Percentiles rank a stretch among this genome's conserved stretches.
phyloP scores from a whole-genome alignment of 2,888 invertebrate genomes.

The Drosophila subsilvestris region DNA sequence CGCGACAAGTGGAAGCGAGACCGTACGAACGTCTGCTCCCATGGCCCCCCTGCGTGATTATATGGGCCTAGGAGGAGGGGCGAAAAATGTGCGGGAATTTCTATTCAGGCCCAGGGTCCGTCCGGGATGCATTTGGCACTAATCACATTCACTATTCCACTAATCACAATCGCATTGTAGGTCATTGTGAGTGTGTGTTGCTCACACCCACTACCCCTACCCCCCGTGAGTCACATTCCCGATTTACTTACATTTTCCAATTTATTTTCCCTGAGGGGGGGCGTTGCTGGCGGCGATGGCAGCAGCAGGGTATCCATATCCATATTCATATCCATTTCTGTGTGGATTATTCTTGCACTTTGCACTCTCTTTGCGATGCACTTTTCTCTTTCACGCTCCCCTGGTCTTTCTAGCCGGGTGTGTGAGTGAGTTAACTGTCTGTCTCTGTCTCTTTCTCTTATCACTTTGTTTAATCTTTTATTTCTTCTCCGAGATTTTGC shows the following conservation, averaged over 20 bases:
- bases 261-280: slow-evolving; percentile 86
- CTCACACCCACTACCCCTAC: neutral
- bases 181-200: too few species aligned
- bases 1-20: slow-evolving; percentile 75
- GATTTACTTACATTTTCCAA: slow-evolving; percentile 81
- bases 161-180: slow-evolving; percentile 35
- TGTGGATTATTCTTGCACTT: slow-evolving; percentile 48
- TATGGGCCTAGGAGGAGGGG: neutral
- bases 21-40: slow-evolving; percentile 55
- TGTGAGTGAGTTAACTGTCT: slow-evolving; percentile 3
- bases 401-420: slow-evolving; percentile 25
- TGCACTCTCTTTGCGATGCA: slow-evolving; percentile 33
- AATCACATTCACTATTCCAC: slow-evolving; percentile 33
- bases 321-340: slow-evolving; percentile 79
- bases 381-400: slow-evolving; percentile 28
- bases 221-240: slow-evolving; percentile 51
- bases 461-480: slow-evolving; percentile 48
- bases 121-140: slow-evolving; percentile 25
- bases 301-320: slow-evolving; percentile 79
- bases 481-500: slow-evolving; percentile 28
- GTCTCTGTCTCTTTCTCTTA: slow-evolving; percentile 38
- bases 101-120: neutral
- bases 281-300: slow-evolving; percentile 90
- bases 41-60: neutral
- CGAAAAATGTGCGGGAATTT: slow-evolving; percentile 29